Evolutionary conservation across 2,888 invertebrate species (phyloP).

Genomic region (Microctonus hyperodae): DNA sequence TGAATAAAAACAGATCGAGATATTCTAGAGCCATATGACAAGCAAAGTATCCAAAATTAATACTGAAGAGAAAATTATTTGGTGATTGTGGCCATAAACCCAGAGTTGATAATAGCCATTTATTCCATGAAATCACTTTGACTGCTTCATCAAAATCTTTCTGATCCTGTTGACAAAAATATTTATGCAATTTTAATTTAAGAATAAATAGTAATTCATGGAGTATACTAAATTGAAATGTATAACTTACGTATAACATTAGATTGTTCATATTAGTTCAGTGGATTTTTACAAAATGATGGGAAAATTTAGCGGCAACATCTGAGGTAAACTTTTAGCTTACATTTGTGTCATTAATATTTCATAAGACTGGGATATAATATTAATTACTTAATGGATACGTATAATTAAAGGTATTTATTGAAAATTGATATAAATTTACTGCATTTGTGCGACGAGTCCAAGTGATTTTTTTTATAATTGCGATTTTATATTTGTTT

Average conservation of each 20-base stretch:
- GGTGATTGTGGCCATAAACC: constrained; percentile 50
- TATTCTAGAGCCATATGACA: constrained; percentile 52
- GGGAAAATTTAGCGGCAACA: background rate
- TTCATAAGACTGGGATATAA: too few species aligned
- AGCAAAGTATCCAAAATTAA: constrained; percentile 47
- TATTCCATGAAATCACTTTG: constrained; percentile 47
- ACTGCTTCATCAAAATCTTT: constrained; percentile 42
- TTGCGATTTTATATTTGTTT: too few species aligned
- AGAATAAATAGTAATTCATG: background rate
- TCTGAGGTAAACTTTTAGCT: too few species aligned
- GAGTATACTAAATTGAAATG: background rate
- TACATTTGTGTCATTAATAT: too few species aligned
- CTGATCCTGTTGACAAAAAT: constrained; percentile 37
- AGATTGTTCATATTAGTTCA: background rate
- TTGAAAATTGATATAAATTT: too few species aligned
- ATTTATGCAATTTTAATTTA: too few species aligned
- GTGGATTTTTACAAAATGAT: background rate
- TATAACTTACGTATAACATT: background rate
- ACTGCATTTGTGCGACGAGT: too few species aligned
- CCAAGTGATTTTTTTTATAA: too few species aligned
- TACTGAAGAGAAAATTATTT: constrained; percentile 41
- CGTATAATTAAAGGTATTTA: too few species aligned
- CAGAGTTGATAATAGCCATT: constrained; percentile 42
- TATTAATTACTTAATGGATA: too few species aligned
- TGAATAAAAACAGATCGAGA: constrained; percentile 46